Evolutionary conservation across 1,140 invertebrate genomes (phyloP), one percentile per base, ranked within the genome.

Genomic region (Heterodera schachtii): DNA sequence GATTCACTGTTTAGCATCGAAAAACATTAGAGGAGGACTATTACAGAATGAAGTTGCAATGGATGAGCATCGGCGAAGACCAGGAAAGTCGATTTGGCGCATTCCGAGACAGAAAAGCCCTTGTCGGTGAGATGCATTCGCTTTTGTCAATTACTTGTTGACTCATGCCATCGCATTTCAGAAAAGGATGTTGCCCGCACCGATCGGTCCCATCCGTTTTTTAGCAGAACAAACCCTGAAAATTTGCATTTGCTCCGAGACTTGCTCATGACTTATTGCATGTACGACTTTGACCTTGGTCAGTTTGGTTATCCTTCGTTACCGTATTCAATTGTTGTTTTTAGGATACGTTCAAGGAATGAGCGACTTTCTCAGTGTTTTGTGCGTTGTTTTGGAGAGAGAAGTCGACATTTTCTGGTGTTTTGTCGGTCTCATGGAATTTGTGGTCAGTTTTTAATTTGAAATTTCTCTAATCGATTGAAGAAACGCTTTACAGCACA

Each of bases 321-420:
- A 80, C 64, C 82, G 46, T 31, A 8, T 82, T 44, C 3, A 71
- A 13, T n/a, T 80, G 70, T 44, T 73, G 79, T 78, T 81, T 85
- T 43, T 81, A 92, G 92, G 92, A n/a, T 93, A 93, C 90, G 92
- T 93, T 6, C 92, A 93, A 86, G 92, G 97, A 21, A 99, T 99
- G 97, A 97, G 95, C 88, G 97, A 99, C 91, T 92, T 99, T 70
- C 91, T 98, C 52, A 95, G 96, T 21, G 97, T 97, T 1, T 94
- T 99, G 84, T 91, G 98, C 49, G 93, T 94, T 88, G 92, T 98
- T 16, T 93, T 97, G 92, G 93, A 95, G 80, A 94, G 95, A 90
- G 96, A 98, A 92, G 93, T 95, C 6, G 95, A 98, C 90, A 94
- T 96, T 1, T 99, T 99, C 92, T 99, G 98, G 98, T 98, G 96